Evolutionary conservation across 2,888 invertebrate species (phyloP).

Genomic region (Lithodes maja): DNA sequence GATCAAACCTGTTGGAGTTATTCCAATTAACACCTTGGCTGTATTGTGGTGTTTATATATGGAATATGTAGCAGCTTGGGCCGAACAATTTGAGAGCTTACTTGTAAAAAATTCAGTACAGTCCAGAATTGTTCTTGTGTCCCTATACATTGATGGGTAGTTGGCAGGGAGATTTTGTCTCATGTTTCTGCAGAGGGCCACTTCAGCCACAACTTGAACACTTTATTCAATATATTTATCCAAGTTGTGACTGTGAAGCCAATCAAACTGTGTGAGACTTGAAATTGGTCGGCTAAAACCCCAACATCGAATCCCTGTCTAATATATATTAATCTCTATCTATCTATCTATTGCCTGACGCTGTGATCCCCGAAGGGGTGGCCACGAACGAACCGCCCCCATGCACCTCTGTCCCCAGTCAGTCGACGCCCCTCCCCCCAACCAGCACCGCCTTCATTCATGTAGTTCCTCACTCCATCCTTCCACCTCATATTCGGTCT

Average conservation of each 20-base stretch:
- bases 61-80: conserved; percentile 43
- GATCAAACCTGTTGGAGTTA: conserved; percentile 26
- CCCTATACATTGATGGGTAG: neutral
- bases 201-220: neutral
- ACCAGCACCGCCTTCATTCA: too few species aligned
- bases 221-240: conserved; percentile 9
- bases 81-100: conserved; percentile 19
- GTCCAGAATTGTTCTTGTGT: conserved; percentile 38
- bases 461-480: too few species aligned
- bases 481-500: too few species aligned
- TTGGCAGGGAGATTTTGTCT: neutral
- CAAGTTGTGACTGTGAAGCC: neutral
- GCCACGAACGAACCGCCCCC: too few species aligned
- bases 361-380: too few species aligned
- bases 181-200: neutral
- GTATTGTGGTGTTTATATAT: conserved; percentile 39
- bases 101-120: conserved; percentile 19
- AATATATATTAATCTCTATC: too few species aligned
- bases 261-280: neutral
- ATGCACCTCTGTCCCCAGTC: too few species aligned
- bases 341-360: too few species aligned
- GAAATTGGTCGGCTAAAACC: neutral
- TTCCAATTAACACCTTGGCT: conserved; percentile 13
- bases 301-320: neutral
- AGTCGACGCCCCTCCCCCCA: too few species aligned